Conservation (phyloP, 2,113 vertebrate species). For the Procapra przewalskii region DNA sequence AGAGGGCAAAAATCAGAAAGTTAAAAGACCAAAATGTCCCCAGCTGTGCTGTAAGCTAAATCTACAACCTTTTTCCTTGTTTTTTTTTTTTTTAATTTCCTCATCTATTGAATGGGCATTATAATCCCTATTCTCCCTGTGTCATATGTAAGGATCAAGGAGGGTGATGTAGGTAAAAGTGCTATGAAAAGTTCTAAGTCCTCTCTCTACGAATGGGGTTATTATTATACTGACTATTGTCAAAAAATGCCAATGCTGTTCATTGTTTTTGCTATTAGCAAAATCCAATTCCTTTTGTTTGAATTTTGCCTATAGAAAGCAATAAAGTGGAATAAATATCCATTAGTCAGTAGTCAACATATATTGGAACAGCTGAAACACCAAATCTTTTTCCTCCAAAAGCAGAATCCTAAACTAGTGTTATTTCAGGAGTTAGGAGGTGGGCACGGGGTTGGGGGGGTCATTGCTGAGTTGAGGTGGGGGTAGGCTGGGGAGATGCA, state of each 20-base stretch:
- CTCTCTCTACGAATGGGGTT: not conserved
- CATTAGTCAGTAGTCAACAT: slow-evolving; percentile 53
- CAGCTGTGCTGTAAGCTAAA: not conserved
- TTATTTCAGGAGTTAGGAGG: slow-evolving; percentile 4
- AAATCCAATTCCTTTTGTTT: slow-evolving; percentile 70
- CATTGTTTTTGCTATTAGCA: slow-evolving; percentile 48
- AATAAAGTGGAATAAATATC: slow-evolving; percentile 54
- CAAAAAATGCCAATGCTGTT: slow-evolving; percentile 49
- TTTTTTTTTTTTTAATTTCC: not conserved
- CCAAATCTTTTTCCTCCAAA: slow-evolving; percentile 51
- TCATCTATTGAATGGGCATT: not conserved
- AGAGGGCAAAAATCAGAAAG: not conserved
- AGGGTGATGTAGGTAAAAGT: not conserved
- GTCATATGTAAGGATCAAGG: not conserved
- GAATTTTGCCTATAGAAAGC: slow-evolving; percentile 68
- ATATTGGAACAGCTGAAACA: slow-evolving; percentile 53
- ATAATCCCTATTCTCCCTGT: not conserved
- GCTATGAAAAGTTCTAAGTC: not conserved
- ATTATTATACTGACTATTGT: slow-evolving; percentile 8
- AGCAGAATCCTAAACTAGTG: slow-evolving; percentile 62
- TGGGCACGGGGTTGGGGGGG: accelerated
- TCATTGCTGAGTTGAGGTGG: not conserved
- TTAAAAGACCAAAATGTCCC: not conserved
- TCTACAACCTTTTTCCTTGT: not conserved
- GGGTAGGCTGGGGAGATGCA: not conserved